These are phyloP conservation scores for Heterocephalus glaber DNA, from an alignment of 2,113 vertebrate species.

Conservation along the genomic window DNA sequence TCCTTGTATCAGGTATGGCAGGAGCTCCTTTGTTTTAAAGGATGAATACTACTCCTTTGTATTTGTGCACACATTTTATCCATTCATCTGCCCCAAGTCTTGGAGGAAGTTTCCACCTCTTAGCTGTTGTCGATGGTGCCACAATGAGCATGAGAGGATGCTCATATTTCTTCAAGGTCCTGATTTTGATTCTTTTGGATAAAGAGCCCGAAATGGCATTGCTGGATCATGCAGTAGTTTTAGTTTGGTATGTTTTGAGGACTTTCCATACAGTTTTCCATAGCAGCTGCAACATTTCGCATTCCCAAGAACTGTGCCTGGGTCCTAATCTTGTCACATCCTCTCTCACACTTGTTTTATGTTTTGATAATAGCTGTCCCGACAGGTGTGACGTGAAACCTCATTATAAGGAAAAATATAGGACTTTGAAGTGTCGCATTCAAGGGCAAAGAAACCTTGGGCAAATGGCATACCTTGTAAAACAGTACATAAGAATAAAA, in stretches of 20 bases:
- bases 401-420: background rate
- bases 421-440: background rate
- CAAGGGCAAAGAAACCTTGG: background rate
- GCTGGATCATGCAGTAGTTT: too few relatives aligned
- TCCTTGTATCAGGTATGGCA: fast-evolving
- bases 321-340: background rate
- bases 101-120: background rate
- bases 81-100: background rate
- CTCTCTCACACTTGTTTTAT: fast-evolving
- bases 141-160: fast-evolving
- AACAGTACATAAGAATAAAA: background rate
- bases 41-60: fast-evolving
- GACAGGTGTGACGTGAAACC: background rate
- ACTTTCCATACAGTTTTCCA: background rate
- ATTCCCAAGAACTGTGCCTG: background rate
- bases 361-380: background rate
- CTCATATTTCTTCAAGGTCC: background rate
- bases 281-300: background rate
- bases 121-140: fast-evolving
- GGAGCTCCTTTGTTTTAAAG: background rate
- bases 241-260: background rate
- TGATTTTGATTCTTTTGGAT: background rate
- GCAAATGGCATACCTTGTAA: too few relatives aligned
- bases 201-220: background rate
- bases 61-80: too few relatives aligned